Evolutionary conservation across 2,113 vertebrate genomes (phyloP).

Genomic region (Ptilorrhoa leucosticta): DNA sequence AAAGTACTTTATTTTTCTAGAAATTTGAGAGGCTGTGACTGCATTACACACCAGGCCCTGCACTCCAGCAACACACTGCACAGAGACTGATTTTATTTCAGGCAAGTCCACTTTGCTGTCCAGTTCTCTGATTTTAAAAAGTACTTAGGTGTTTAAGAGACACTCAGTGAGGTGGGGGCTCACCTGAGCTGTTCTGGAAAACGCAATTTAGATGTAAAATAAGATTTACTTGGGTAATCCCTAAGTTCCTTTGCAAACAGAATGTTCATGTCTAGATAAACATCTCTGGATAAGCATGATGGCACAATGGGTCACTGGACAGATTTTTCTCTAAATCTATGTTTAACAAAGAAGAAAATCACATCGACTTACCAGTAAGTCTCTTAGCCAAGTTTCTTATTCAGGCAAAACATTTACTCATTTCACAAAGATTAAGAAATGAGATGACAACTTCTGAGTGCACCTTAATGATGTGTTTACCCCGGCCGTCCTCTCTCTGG

Average conservation of each 20-base stretch:
- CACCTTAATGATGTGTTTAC: not conserved
- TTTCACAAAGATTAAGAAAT: not conserved
- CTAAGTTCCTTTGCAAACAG: not conserved
- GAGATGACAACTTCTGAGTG: not conserved
- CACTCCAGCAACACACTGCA: not conserved
- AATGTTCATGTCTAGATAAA: not conserved
- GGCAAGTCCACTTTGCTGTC: not conserved
- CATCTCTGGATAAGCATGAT: not conserved
- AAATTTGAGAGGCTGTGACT: slow-evolving; percentile 29
- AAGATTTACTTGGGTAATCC: not conserved
- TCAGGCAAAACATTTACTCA: not conserved
- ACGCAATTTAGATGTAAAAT: not conserved
- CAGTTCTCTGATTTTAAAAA: not conserved
- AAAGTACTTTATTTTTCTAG: not conserved
- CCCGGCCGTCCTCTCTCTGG: not conserved
- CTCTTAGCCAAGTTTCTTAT: not conserved
- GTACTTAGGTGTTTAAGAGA: not conserved
- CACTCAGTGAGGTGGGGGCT: not conserved
- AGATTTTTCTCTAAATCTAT: not conserved
- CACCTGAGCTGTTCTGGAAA: not conserved
- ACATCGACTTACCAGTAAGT: not conserved
- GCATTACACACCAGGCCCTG: slow-evolving; percentile 5
- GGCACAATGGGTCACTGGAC: not conserved
- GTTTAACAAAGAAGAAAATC: not conserved
- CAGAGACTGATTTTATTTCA: not conserved